Conservation (phyloP, 2,113 vertebrate species). For the Aphyosemion australe region DNA sequence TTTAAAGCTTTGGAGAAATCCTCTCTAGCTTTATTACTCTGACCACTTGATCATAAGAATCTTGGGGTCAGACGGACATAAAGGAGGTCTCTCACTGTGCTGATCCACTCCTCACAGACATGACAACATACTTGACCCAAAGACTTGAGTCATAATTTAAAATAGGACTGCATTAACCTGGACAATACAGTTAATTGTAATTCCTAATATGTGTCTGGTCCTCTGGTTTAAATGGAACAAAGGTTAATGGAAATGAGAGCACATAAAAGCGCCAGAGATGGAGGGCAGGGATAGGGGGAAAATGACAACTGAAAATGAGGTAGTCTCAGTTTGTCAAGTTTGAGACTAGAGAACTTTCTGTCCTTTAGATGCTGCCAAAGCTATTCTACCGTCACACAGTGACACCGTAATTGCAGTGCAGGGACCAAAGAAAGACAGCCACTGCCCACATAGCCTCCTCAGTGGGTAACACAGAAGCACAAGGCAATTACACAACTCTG, state of each 20-base stretch:
- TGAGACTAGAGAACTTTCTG: slow-evolving; percentile 34
- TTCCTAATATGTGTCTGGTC: slow-evolving; percentile 50
- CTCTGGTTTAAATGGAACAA: slow-evolving; percentile 41
- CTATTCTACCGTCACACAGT: slow-evolving; percentile 62
- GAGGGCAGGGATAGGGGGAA: background rate
- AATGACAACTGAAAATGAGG: background rate
- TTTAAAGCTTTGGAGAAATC: too few relatives aligned
- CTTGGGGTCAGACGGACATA: background rate
- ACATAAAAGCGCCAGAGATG: slow-evolving; percentile 9
- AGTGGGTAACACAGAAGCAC: slow-evolving; percentile 45
- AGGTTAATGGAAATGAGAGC: slow-evolving; percentile 12
- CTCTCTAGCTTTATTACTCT: background rate
- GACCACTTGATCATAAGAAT: background rate
- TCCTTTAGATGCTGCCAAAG: slow-evolving; percentile 42
- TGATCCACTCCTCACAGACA: slow-evolving; percentile 20
- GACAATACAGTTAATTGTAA: slow-evolving; percentile 48
- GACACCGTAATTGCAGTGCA: slow-evolving; percentile 69
- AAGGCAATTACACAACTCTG: slow-evolving; percentile 49
- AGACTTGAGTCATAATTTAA: slow-evolving; percentile 7
- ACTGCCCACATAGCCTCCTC: slow-evolving; percentile 51
- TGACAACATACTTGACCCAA: slow-evolving; percentile 25
- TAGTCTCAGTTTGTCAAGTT: slow-evolving; percentile 26
- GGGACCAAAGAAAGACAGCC: slow-evolving; percentile 48
- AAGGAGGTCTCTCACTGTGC: slow-evolving; percentile 8
- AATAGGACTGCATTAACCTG: slow-evolving; percentile 45